These are phyloP conservation scores for Notolabrus celidotus DNA, from an alignment of 2,797 vertebrate species.

Conservation along the genomic window DNA sequence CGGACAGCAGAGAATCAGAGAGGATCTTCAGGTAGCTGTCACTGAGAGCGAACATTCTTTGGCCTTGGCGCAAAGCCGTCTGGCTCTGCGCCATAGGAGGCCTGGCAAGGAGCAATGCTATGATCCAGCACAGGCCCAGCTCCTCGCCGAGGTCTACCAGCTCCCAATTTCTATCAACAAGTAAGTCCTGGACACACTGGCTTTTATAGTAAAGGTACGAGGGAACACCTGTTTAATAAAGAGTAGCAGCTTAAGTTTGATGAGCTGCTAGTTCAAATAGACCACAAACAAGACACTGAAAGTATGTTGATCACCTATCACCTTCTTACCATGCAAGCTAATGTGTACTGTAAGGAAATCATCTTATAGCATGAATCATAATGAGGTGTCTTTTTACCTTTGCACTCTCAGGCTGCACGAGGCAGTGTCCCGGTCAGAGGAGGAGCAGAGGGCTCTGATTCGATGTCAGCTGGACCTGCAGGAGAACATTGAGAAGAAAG, in stretches of 20 bases:
- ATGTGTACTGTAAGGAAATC: neutral
- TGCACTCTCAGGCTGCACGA: slow-evolving; percentile 83
- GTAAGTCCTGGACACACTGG: slow-evolving; percentile 70
- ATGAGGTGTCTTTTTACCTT: slow-evolving; percentile 11
- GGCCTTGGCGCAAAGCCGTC: slow-evolving; percentile 86
- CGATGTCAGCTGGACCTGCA: slow-evolving; percentile 88
- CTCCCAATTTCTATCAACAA: slow-evolving; percentile 83
- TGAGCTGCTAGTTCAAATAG: neutral
- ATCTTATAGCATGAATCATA: neutral
- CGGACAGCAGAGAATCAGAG: slow-evolving; percentile 88
- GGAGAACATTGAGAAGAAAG: slow-evolving; percentile 89
- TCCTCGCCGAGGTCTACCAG: slow-evolving; percentile 87
- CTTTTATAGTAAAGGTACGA: neutral
- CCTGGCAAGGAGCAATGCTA: slow-evolving; percentile 90
- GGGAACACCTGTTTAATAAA: neutral
- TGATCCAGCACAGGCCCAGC: slow-evolving; percentile 84
- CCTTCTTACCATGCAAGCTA: neutral
- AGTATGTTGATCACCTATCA: no score
- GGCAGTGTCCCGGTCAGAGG: slow-evolving; percentile 80
- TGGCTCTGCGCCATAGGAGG: slow-evolving; percentile 85
- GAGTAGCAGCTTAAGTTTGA: neutral
- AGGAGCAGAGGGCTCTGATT: slow-evolving; percentile 83
- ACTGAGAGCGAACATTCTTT: slow-evolving; percentile 85
- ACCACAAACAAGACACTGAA: no score
- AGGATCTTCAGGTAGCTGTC: slow-evolving; percentile 85